phyloP scores from a whole-genome alignment of 2,888 invertebrate species.

The Pammene aurita region DNA sequence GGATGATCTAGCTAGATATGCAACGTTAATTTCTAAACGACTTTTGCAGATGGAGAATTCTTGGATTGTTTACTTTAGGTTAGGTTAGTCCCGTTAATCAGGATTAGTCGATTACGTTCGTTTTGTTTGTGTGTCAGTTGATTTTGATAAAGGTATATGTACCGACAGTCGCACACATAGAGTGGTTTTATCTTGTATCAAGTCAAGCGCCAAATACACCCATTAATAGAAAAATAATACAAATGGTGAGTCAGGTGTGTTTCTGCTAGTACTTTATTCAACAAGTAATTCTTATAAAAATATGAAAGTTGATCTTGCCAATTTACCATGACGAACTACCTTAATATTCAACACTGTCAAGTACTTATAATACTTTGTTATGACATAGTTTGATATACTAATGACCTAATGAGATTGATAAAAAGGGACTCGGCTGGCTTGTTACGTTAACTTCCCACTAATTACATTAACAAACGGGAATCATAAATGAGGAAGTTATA shows the following conservation, averaged over 20 bases:
- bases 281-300: too few relatives aligned
- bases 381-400: background rate
- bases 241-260: too few relatives aligned
- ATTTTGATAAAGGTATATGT: too few relatives aligned
- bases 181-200: too few relatives aligned
- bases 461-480: conserved; percentile 3
- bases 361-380: background rate
- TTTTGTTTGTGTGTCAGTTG: background rate
- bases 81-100: too few relatives aligned
- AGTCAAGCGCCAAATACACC: too few relatives aligned
- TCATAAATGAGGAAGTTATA: conserved; percentile 13
- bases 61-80: conserved; percentile 3
- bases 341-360: too few relatives aligned
- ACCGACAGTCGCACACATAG: too few relatives aligned
- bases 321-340: too few relatives aligned
- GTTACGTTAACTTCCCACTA: background rate
- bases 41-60: background rate
- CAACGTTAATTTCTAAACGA: conserved; percentile 1
- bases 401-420: background rate
- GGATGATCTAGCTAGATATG: conserved; percentile 15
- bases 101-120: background rate
- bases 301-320: too few relatives aligned
- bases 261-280: too few relatives aligned
- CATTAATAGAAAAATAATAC: too few relatives aligned
- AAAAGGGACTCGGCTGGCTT: background rate